A percentile compares a stretch with the other conserved stretches of the same genome.
Conservation (phyloP, 2,797 vertebrate genomes). For the Microctenopoma lineatum region DNA sequence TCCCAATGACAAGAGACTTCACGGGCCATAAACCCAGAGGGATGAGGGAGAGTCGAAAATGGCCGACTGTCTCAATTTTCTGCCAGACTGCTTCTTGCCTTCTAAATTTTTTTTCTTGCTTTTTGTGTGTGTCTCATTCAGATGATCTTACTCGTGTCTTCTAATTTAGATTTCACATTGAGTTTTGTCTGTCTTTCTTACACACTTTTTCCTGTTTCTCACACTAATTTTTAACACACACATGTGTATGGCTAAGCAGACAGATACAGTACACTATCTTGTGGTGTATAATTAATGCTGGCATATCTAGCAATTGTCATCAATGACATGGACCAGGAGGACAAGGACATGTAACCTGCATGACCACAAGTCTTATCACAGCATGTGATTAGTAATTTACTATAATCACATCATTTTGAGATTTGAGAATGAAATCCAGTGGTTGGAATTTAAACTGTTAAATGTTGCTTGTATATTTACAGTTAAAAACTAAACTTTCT, state of each 20-base stretch:
- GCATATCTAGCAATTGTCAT: conserved; percentile 78
- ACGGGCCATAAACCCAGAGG: conserved; percentile 82
- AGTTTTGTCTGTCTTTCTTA: conserved; percentile 1
- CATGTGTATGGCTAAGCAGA: conserved; percentile 10
- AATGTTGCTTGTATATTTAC: neutral
- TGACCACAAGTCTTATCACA: conserved; percentile 26
- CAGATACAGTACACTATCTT: conserved; percentile 21
- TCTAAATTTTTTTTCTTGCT: conserved; percentile 47
- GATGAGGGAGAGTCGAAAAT: conserved; percentile 79
- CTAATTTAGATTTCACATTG: conserved; percentile 42
- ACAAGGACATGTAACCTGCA: conserved; percentile 76
- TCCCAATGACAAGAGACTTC: conserved; percentile 83
- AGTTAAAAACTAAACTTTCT: conserved; percentile 3
- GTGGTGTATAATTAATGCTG: conserved; percentile 81
- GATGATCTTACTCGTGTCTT: conserved; percentile 41
- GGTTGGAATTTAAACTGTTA: neutral
- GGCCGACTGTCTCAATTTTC: conserved; percentile 84
- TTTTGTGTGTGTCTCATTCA: conserved; percentile 27
- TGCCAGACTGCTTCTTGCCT: conserved; percentile 77
- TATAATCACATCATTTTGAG: neutral
- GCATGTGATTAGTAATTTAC: conserved; percentile 1
- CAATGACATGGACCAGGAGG: no score
- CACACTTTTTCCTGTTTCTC: neutral
- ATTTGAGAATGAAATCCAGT: neutral
- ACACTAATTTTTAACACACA: neutral